Evolutionary conservation across 2,113 vertebrate genomes (phyloP).

Genomic region (Ptyas mucosa): DNA sequence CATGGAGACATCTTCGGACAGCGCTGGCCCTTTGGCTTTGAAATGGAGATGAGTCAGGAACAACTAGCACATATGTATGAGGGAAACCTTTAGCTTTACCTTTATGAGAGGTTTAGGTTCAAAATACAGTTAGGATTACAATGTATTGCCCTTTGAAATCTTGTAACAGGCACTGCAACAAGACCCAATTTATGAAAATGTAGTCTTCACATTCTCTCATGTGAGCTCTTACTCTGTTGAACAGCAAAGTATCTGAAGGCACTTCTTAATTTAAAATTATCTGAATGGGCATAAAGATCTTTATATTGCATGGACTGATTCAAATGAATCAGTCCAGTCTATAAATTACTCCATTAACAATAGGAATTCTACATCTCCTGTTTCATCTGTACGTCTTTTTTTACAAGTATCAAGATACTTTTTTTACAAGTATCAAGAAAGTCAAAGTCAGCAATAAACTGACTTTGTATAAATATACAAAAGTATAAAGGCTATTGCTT

Average conservation of each 20-base stretch:
- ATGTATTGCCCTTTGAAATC: not conserved
- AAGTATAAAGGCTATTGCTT: too few species aligned
- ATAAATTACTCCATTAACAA: not conserved
- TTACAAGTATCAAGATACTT: too few species aligned
- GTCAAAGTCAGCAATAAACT: too few species aligned
- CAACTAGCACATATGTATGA: too few species aligned
- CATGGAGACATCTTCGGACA: too few species aligned
- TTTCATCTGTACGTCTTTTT: not conserved
- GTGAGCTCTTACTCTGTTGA: not conserved
- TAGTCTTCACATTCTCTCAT: not conserved
- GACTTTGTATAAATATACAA: too few species aligned
- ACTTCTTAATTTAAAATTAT: not conserved
- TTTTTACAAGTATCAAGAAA: too few species aligned
- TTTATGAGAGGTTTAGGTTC: not conserved
- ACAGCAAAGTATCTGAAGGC: not conserved
- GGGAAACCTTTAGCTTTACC: too few species aligned
- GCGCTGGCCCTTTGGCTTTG: too few species aligned
- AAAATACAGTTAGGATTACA: not conserved
- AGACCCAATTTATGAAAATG: not conserved
- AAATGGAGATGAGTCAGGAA: too few species aligned
- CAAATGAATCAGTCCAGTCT: not conserved
- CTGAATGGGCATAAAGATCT: not conserved
- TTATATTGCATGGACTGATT: not conserved
- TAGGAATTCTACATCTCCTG: not conserved
- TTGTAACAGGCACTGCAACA: not conserved